phyloP scores from a whole-genome alignment of 2,113 vertebrate species.

The Emydura subglobosa region DNA sequence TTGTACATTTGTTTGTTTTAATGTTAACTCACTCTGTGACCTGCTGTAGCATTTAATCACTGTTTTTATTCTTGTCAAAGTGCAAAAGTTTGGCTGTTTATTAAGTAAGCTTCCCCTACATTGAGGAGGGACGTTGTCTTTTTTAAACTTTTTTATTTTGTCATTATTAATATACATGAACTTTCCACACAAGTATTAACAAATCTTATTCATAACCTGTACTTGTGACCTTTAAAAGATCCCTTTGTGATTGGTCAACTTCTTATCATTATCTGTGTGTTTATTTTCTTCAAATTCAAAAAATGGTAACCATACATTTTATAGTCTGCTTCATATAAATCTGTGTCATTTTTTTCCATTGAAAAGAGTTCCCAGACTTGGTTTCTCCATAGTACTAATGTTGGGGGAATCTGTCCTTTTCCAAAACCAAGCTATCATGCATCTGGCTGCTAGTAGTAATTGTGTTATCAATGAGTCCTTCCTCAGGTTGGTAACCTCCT shows the following conservation, averaged over 20 bases:
- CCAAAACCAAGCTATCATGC: background rate
- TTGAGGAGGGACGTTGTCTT: background rate
- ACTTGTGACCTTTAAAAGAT: background rate
- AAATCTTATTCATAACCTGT: background rate
- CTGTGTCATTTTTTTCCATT: background rate
- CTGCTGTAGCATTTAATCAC: background rate
- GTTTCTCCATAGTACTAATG: background rate
- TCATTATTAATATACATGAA: background rate
- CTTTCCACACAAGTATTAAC: background rate
- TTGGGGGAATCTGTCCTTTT: background rate
- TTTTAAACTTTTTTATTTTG: background rate
- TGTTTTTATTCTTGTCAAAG: background rate
- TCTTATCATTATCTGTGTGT: background rate
- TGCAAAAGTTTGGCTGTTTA: background rate
- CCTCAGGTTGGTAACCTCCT: background rate
- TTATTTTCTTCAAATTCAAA: constrained; percentile 1
- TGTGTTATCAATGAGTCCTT: background rate
- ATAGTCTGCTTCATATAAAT: background rate
- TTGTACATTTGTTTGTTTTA: background rate
- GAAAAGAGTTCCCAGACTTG: background rate
- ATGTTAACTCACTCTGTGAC: background rate
- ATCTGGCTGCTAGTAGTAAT: background rate
- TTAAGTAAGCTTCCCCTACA: background rate
- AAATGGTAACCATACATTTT: background rate
- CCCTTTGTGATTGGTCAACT: background rate